Evolutionary conservation across 2,113 vertebrate genomes (phyloP), one percentile per base, ranked within the genome.

Genomic region (Ptychochromis oligacanthus): DNA sequence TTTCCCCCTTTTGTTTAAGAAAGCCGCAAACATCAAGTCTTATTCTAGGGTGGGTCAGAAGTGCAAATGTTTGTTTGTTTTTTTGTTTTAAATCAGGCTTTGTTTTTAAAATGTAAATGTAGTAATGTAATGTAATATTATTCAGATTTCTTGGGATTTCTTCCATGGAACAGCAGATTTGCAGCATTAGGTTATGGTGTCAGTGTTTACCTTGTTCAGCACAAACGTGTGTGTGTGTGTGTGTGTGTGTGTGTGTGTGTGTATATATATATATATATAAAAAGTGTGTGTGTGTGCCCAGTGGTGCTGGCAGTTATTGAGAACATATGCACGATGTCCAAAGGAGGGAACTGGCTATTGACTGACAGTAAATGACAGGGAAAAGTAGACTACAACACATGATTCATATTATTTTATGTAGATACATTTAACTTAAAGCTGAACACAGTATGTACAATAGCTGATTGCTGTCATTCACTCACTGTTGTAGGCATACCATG

Each of bases 121-220:
- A 14, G 55, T 62, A 20, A 82, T 54, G 28, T 77, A 58, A 75
- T 56, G 70, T n/a, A n/a, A n/a, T n/a, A n/a, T n/a, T n/a, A n/a
- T n/a, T n/a, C n/a, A n/a, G n/a, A 40, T 34, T 52, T 36, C 36
- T 77, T 62, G 15, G 78, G 67, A 49, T 89, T 89, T 88, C 81
- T 82, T 70, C 18, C 54, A 61, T 20, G 40, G 28, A 76, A 77
- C 75, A 81, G 74, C 82, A 60, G 57, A 89, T 85, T 65, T 81
- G 79, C 65, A 82, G 65, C 78, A 90, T 77, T 85, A 83, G 87
- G 88, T 87, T 91, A 87, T 10, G 64, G 60, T 79, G 86, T 86
- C 80, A 87, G 61, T 40, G 22, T 79, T 80, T 67, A 40, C 60
- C 24, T 78, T 75, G 55, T 82, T 85, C 76, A 80, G 75, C 77